Base-by-base conservation (phyloP, 2,797 vertebrate species). In the Clamator glandarius region DNA sequence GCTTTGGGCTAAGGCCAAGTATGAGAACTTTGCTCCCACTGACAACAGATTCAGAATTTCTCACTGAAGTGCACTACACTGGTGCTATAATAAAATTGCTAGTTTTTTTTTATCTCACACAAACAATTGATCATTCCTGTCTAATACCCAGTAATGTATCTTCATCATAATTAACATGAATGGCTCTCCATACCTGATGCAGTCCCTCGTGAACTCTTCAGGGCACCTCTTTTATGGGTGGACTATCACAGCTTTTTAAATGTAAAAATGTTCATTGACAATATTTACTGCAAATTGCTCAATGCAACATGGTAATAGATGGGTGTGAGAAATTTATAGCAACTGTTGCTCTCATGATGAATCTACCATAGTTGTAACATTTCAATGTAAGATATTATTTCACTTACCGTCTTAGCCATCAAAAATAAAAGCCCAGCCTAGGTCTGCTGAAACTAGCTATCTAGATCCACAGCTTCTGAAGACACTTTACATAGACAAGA, bases 351-450 rank as follows among this genome's bases (percentile, higher is more conserved):
- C 18, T 18, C 36, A 26, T 68, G 19, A 26, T 74, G 26, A 59
- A 33, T 67, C 59, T 90, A 44, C 17, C 2, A 1, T 54, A 50
- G 44, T 4, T 87, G 46, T 88, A 76, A 36, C 0, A 1, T 72
- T 82, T 57, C 31, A 46, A 2, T 46, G 17, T 74, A 51, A 63
- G 41, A 67, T 57, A 63, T 24, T 46, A 6, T 79, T 96, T 76
- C 64, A 52, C 12, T 57, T 84, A 25, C 1, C 2, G 36, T 28
- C 84, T 91, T 84, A 77, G 31, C 44, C 64, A 64, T 48, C 36
- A 84, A 76, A 87, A 94, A 63, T 29, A 44, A 84, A 88, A 59
- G 15, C 29, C 20, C 68, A 64, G 31, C 20, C 50, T 66, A 87
- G 58, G 18, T 31, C 31, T 79, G n/a, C 17, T 93, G 67, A 50